Evolutionary conservation across 1,140 invertebrate species (phyloP), one percentile per base, ranked within the genome.

Genomic region (Drosophila persimilis): DNA sequence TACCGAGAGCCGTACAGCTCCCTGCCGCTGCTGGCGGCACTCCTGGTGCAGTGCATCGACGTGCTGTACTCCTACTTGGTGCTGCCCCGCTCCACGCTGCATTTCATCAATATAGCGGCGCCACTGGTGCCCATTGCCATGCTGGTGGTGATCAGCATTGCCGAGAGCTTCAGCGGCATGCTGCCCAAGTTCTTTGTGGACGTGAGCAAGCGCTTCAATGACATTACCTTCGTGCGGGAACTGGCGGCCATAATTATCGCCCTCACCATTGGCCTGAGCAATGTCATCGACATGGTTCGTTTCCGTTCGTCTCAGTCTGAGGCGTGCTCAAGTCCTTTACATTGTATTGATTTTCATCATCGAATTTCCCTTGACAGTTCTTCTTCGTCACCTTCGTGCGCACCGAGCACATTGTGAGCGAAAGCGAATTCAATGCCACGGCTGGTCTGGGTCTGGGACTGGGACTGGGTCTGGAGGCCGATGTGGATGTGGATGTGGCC

Each of bases 1-100:
- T 94, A 95, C 67, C 93, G 94, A 31, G 95, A 95, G 77, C 94
- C 94, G 1, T 95, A 94, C 73, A 95, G 94, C 5, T 94, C 94
- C 3, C 77, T 95, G 9, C 95, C 94, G 0, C 71, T 95, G 11
- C 80, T 95, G 15, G 94, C 94, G 6, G 94, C 94, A 45, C 92
- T 95, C 2, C 66, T 95, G 39, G 94, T 94, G 1, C 92, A 94
- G 61, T 73, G 94, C 54, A 92, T 94, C 26, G 93, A 94, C 20
- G 92, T 93, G 2, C 85, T 93, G 3, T 93, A 94, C 51, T 93
- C 93, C 48, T 91, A 93, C 43, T 73, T 94, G 60, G 90, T 94
- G 48, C 78, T 94, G 61, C 94, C 94, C 41, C 93, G 90, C 17
- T 89, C 80, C 5, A 83, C 84, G 2, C 51, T 89, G 9, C 91